Base-by-base conservation (phyloP, 2,797 vertebrate species). In the Malurus splendens region DNA sequence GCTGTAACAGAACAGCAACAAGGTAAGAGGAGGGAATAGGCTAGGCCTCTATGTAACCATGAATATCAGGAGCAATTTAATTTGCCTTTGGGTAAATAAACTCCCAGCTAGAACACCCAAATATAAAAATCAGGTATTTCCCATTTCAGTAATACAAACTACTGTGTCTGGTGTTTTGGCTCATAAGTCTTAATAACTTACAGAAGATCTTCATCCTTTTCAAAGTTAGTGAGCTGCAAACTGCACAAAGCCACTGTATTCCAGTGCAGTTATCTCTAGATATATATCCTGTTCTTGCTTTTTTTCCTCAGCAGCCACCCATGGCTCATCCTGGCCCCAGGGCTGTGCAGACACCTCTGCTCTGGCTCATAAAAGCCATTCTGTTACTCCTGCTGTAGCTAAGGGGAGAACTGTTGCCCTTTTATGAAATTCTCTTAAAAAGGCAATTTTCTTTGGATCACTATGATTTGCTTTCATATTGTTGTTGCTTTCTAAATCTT, bases 311-410 rank as follows among this genome's bases (percentile, higher is more conserved):
- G 36, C 32, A 70, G 48, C 64, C 3, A 6, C 39, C 18, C 5
- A 5, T 1, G 8, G 19, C 36, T 56, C 8, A 10, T 47, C 56
- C 22, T 0, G 0, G 14, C 30, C 25, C 2, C 0, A 3, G 22
- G 32, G n/a, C 39, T 45, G 13, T 6, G 4, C 39, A 72, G 42
- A 12, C 16, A 16, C 22, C n/a, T 30, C 55, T 38, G n/a, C 6
- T 38, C 47, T 18, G 8, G 32, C 45, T n/a, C 9, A 3, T 4
- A 22, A 3, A 24, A 36, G 57, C 30, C 7, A 1, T n/a, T 42
- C 15, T 23, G 7, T 39, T 36, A 20, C 20, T 32, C 47, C 33
- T 39, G 18, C 39, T n/a, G 8, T 6, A 18, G 17, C 32, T 38
- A 42, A 22, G 24, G 51, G 28, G 4, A 44, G 28, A 41, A 51